Percentiles rank a stretch among this genome's conserved stretches.
Conservation (phyloP, 2,113 vertebrate genomes). For the Chlamydotis undulata region DNA sequence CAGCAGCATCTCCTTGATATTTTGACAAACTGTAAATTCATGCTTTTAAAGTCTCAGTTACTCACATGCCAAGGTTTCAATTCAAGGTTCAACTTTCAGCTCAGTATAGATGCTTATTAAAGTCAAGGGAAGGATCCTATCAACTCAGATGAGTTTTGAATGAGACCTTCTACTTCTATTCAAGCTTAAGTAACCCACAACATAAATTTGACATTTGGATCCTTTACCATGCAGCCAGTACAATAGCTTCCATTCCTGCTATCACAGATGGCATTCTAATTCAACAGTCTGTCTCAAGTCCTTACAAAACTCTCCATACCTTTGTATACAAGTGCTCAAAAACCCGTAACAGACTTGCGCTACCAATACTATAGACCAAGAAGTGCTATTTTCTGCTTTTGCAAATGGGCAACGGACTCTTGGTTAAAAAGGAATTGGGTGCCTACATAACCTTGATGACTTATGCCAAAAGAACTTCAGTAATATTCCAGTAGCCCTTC, state of each 20-base stretch:
- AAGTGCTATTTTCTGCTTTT: not conserved
- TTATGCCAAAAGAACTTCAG: not conserved
- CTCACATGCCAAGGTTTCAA: not conserved
- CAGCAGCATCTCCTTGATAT: not conserved
- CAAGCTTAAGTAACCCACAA: not conserved
- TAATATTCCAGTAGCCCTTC: not conserved
- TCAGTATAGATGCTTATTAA: not conserved
- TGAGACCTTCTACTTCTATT: not conserved
- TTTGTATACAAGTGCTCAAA: not conserved
- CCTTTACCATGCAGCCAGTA: not conserved
- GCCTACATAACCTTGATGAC: not conserved
- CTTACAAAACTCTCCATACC: not conserved
- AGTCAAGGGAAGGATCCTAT: not conserved
- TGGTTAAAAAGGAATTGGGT: not conserved
- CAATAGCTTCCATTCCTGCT: not conserved
- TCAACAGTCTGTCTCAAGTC: not conserved
- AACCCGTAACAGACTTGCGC: not conserved
- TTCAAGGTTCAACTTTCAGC: slow-evolving; percentile 16
- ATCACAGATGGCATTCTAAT: not conserved
- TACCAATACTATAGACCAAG: not conserved
- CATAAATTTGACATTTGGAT: slow-evolving; percentile 3
- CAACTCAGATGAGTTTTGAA: not conserved
- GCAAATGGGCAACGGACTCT: not conserved
- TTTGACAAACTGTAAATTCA: slow-evolving; percentile 43
- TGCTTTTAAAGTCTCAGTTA: slow-evolving; percentile 20